phyloP scores from a whole-genome alignment of 2,113 vertebrate genomes.

The Romanogobio albipinnatus region DNA sequence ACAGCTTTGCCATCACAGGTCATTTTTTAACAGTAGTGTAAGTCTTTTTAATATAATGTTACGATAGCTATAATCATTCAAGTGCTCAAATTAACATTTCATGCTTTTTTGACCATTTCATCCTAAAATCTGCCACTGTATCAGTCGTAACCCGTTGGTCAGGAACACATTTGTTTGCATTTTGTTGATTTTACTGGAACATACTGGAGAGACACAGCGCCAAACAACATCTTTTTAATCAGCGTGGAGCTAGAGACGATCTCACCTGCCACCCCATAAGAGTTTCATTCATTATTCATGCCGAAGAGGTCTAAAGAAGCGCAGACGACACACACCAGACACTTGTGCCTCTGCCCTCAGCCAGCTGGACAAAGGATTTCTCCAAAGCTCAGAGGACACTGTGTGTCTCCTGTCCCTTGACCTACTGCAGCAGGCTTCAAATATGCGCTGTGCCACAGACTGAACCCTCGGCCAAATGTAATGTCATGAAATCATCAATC shows the following conservation, averaged over 20 bases:
- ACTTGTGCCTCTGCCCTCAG: slow-evolving; percentile 32
- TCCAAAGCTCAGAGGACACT: background rate
- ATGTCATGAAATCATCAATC: slow-evolving; percentile 4
- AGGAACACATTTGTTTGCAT: background rate
- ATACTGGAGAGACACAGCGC: background rate
- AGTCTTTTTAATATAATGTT: too few species aligned
- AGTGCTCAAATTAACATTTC: background rate
- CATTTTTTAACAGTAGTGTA: too few species aligned
- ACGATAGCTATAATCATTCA: background rate
- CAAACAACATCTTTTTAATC: slow-evolving; percentile 22
- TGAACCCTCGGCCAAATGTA: background rate
- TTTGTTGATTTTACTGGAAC: background rate
- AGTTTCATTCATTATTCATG: slow-evolving; percentile 53
- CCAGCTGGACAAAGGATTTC: slow-evolving; percentile 19
- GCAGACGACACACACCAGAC: slow-evolving; percentile 21
- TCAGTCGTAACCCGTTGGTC: background rate
- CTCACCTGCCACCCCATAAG: slow-evolving; percentile 42
- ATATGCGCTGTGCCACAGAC: background rate
- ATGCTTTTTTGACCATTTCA: background rate
- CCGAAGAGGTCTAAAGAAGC: background rate
- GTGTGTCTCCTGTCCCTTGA: slow-evolving; percentile 13
- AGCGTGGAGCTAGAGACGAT: background rate
- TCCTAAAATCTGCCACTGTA: background rate
- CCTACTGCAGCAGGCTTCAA: slow-evolving; percentile 9
- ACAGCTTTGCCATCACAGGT: too few species aligned